Conservation (phyloP, 2,113 vertebrate species). For the Callionymus lyra region DNA sequence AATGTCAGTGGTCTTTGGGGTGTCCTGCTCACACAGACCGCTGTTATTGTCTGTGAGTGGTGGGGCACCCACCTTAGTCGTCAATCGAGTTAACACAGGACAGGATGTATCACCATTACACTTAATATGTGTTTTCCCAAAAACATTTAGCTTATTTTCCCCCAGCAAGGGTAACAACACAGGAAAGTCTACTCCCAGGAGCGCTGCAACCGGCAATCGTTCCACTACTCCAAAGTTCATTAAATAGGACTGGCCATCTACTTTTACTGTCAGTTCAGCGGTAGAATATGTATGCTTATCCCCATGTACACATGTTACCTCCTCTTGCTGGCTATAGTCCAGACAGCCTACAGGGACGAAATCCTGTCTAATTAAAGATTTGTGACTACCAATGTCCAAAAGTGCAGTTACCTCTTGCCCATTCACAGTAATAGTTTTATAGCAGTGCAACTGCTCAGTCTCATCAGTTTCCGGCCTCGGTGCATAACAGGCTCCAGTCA, state of each 20-base stretch:
- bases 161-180: too few relatives aligned
- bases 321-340: conserved; percentile 1
- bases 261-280: background rate
- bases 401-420: too few relatives aligned
- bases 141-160: too few relatives aligned
- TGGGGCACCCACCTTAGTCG: background rate
- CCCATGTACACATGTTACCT: conserved; percentile 1
- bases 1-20: too few relatives aligned
- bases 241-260: background rate
- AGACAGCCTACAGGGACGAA: background rate
- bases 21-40: conserved; percentile 2
- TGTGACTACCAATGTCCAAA: too few relatives aligned
- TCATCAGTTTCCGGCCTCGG: background rate
- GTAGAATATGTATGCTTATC: background rate
- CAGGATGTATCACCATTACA: too few relatives aligned
- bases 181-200: background rate
- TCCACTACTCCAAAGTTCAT: conserved; percentile 1
- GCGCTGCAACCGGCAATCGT: background rate
- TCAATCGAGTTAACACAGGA: background rate
- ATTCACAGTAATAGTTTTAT: too few relatives aligned
- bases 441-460: too few relatives aligned
- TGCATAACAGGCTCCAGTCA: too few relatives aligned
- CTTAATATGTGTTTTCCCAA: background rate
- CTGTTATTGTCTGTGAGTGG: background rate
- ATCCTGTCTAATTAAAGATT: too few relatives aligned